Evolutionary conservation across 2,888 invertebrate genomes (phyloP), one percentile per base, ranked within the genome.

Genomic region (Heliconius ethilla): DNA sequence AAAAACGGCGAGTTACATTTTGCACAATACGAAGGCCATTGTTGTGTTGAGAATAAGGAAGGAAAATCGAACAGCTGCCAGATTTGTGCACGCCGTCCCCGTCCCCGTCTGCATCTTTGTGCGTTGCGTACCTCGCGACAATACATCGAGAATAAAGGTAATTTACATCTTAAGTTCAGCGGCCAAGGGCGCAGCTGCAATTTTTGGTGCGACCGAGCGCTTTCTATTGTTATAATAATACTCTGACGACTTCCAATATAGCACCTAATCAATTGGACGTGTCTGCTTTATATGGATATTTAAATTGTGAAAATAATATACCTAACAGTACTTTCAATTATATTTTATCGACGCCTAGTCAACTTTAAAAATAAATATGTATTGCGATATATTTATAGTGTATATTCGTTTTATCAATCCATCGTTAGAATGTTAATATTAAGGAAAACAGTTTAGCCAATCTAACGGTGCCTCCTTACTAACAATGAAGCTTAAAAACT

Each of bases 161-260:
- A 94, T 94, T 94, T 93, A 91, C 93, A 94, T 94, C 94, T 94
- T 93, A 93, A 91, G 93, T 92, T 92, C 90, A 89, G 90, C 89
- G 89, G 88, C 84, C 89, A 89, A 92, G 90, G 90, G 89, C 89
- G 91, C 94, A 94, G 94, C 94, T 94, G 94, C 90, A 87, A 89
- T 88, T 91, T n/a, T 90, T 84, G 89, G 90, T 85, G 89, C 83
- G 82, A 82, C 83, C 85, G 85, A 79, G 72, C 45, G 65, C 65
- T 77, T 74, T 85, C 84, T 83, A 87, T 90, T 91, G 87, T 90
- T 76, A 77, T 27, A 62, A 66, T 66, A 45, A 51, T 69, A 67
- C 72, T 70, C 69, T 78, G 63, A 74, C 70, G 70, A 76, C 33
- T 40, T 75, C 25, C 63, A 78, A 74, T 72, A 33, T 62, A 45